Percentiles rank a stretch among this genome's conserved stretches.
Conservation (phyloP, 2,888 invertebrate genomes). For the Catocala fraxini region DNA sequence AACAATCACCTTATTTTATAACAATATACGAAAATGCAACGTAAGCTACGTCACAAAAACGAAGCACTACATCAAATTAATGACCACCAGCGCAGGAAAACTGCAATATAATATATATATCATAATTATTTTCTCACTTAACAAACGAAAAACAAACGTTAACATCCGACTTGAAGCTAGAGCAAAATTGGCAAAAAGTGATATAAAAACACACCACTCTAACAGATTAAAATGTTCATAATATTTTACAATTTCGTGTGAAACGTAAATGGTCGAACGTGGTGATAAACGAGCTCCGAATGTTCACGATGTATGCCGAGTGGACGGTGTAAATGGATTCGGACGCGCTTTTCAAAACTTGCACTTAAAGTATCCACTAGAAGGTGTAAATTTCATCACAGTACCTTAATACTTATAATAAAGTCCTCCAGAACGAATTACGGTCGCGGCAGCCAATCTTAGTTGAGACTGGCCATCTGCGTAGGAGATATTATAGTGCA, state of each 20-base stretch:
- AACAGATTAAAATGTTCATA: constrained; percentile 61
- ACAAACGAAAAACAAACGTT: constrained; percentile 3
- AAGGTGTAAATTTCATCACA: not conserved
- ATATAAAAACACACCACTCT: constrained; percentile 24
- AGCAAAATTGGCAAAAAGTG: constrained; percentile 28
- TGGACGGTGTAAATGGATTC: constrained; percentile 69
- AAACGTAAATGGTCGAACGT: constrained; percentile 60
- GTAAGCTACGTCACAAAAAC: too few species aligned
- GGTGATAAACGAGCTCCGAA: constrained; percentile 67
- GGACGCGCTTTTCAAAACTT: constrained; percentile 56
- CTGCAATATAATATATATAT: not conserved
- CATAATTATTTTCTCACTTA: constrained; percentile 3
- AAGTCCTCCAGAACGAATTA: too few species aligned
- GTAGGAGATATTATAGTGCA: too few species aligned
- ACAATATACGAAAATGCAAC: too few species aligned
- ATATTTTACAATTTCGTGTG: constrained; percentile 69
- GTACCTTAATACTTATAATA: too few species aligned
- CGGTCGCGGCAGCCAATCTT: too few species aligned
- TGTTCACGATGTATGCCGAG: constrained; percentile 73
- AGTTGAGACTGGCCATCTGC: too few species aligned
- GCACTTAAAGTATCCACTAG: constrained; percentile 24
- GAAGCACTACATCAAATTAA: not conserved
- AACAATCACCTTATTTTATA: too few species aligned
- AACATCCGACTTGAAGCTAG: not conserved
- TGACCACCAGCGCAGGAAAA: not conserved